Evolutionary conservation across 37 sponge, comb jelly and placozoan species (phyloP).

Genomic region (Halichondria panicea): DNA sequence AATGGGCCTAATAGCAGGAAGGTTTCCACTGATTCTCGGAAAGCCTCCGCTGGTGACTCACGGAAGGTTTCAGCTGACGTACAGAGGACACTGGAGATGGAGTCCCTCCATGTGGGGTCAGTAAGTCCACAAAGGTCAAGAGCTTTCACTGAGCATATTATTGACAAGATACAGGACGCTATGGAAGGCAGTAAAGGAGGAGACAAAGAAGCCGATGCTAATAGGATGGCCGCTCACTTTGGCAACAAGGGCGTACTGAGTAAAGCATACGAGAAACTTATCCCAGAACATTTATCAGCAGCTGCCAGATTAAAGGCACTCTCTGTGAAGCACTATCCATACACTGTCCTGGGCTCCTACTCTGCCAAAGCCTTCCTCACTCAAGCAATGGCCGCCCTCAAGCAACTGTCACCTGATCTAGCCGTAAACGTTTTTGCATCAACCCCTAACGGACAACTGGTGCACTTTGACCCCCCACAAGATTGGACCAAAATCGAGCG

Average conservation of each 20-base stretch:
- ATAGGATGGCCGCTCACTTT: conserved; percentile 15
- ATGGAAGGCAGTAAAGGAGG: conserved; percentile 6
- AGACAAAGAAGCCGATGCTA: conserved; percentile 2
- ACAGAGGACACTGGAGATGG: no score
- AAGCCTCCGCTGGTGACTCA: no score
- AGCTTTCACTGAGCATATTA: background rate
- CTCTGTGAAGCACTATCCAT: conserved; percentile 1
- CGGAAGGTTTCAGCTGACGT: no score
- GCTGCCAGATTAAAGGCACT: conserved; percentile 13
- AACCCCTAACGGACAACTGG: background rate
- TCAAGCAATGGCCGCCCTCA: background rate
- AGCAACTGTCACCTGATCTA: conserved; percentile 9
- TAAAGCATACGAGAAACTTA: background rate
- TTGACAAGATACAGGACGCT: conserved; percentile 1
- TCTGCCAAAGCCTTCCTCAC: conserved; percentile 21
- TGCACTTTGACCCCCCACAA: conserved; percentile 15
- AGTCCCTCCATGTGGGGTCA: no score
- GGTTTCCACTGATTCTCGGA: no score
- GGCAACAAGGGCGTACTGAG: conserved; percentile 18
- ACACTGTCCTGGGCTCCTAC: conserved; percentile 18
- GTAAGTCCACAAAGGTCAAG: background rate
- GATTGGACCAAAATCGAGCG: background rate
- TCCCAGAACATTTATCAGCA: conserved; percentile 9
- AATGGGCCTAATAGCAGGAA: no score
- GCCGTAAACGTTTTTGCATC: conserved; percentile 8